A percentile compares a stretch with the other conserved stretches of the same genome.
These are phyloP conservation scores for Carettochelys insculpta DNA, from an alignment of 2,113 vertebrate genomes.

Conservation along the genomic window DNA sequence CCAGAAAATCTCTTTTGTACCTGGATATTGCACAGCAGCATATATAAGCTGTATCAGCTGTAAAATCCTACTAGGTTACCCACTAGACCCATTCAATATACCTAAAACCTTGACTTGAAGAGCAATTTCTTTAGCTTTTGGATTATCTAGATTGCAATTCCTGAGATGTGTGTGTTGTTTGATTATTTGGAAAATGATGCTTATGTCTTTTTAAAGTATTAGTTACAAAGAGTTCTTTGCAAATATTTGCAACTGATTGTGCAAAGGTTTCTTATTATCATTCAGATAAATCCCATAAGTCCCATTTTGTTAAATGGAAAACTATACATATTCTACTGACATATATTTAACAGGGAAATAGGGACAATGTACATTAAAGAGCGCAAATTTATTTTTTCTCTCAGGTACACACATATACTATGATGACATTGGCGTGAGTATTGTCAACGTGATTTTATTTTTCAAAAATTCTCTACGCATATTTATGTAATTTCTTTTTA, in stretches of 20 bases:
- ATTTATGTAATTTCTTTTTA: background rate
- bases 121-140: background rate
- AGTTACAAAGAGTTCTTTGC: background rate
- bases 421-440: background rate
- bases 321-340: background rate
- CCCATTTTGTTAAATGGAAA: background rate
- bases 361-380: background rate
- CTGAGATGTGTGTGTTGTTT: background rate
- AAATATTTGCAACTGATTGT: background rate
- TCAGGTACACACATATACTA: background rate
- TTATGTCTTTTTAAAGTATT: background rate
- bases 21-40: background rate
- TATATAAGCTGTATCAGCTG: background rate
- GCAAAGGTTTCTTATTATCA: background rate
- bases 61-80: background rate
- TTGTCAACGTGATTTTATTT: background rate
- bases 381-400: background rate
- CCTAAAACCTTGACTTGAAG: accelerated
- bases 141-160: background rate
- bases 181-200: background rate
- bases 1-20: background rate
- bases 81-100: background rate
- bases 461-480: no score
- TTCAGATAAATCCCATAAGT: background rate
- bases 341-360: background rate